Evolutionary conservation across 2,888 invertebrate genomes (phyloP).

Genomic region (Acleris holmiana): DNA sequence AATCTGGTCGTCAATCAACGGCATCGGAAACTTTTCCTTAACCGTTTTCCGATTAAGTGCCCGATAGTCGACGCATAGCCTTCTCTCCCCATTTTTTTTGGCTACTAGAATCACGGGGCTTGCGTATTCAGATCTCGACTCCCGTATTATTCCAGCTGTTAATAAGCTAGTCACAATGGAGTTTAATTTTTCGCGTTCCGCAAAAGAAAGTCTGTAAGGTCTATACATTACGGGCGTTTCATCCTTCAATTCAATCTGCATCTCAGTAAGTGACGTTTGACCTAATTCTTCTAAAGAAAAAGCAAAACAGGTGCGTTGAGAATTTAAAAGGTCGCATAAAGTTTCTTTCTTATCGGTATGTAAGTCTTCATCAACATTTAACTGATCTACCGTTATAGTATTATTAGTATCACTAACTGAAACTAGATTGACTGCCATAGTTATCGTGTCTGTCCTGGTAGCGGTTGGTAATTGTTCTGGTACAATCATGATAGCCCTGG

Average conservation of each 20-base stretch:
- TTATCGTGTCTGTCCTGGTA: too few relatives aligned
- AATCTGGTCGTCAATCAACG: conserved; percentile 2
- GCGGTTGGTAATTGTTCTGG: too few relatives aligned
- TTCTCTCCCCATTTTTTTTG: conserved; percentile 8
- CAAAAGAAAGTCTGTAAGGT: not conserved
- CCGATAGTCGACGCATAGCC: conserved; percentile 9
- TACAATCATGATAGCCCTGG: not conserved
- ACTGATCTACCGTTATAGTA: not conserved
- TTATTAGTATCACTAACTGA: too few relatives aligned
- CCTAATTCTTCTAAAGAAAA: not conserved
- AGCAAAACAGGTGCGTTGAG: not conserved
- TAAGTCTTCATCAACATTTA: not conserved
- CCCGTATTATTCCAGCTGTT: conserved; percentile 15
- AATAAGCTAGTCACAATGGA: not conserved
- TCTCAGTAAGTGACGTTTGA: not conserved
- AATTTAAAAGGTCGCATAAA: not conserved
- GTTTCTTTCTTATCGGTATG: not conserved
- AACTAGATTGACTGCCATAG: too few relatives aligned
- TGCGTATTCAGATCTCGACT: conserved; percentile 16
- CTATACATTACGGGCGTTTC: not conserved
- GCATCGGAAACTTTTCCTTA: conserved; percentile 18
- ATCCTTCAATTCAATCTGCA: not conserved
- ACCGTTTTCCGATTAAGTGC: conserved; percentile 16
- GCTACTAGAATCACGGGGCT: conserved; percentile 13
- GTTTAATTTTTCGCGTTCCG: not conserved